A percentile compares a stretch with the other conserved stretches of the same genome.
phyloP scores from a whole-genome alignment of 2,888 invertebrate genomes.

The Crioceris asparagi region DNA sequence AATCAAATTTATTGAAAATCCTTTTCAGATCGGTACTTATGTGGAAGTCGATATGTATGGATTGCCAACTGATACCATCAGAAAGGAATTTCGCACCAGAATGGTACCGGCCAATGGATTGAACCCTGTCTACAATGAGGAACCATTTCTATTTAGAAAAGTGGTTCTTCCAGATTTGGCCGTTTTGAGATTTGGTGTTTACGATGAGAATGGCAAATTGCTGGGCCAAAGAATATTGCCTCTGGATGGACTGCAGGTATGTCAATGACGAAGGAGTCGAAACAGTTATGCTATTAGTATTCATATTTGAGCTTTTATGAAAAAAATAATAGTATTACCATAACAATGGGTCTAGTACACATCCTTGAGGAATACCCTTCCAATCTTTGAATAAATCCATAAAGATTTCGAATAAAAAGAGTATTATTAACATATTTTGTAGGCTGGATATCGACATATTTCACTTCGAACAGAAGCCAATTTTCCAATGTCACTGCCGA shows the following conservation, averaged over 20 bases:
- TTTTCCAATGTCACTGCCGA: slow-evolving; percentile 97
- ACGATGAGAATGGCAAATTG: slow-evolving; percentile 87
- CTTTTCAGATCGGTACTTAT: slow-evolving; percentile 66
- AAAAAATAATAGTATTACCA: background rate
- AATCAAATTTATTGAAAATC: no score
- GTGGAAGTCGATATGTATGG: slow-evolving; percentile 99
- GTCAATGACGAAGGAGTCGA: background rate
- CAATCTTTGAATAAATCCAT: no score
- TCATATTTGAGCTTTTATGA: background rate
- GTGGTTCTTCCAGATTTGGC: slow-evolving; percentile 97
- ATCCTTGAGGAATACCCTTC: no score
- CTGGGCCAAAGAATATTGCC: slow-evolving; percentile 96
- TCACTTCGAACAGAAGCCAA: slow-evolving; percentile 96
- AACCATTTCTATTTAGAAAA: slow-evolving; percentile 95
- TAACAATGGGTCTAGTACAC: no score
- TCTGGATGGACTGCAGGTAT: slow-evolving; percentile 69
- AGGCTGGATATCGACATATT: slow-evolving; percentile 96
- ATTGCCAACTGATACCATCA: slow-evolving; percentile 95
- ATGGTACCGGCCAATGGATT: slow-evolving; percentile 96
- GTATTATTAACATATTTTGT: slow-evolving; percentile 37
- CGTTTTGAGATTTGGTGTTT: slow-evolving; percentile 93
- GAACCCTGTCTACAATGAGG: slow-evolving; percentile 98
- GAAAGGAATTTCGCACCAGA: slow-evolving; percentile 93
- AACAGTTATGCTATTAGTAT: background rate
- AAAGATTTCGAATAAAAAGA: no score